Base-by-base conservation (phyloP, 2,888 invertebrate genomes). In the Mellilla xanthometata region DNA sequence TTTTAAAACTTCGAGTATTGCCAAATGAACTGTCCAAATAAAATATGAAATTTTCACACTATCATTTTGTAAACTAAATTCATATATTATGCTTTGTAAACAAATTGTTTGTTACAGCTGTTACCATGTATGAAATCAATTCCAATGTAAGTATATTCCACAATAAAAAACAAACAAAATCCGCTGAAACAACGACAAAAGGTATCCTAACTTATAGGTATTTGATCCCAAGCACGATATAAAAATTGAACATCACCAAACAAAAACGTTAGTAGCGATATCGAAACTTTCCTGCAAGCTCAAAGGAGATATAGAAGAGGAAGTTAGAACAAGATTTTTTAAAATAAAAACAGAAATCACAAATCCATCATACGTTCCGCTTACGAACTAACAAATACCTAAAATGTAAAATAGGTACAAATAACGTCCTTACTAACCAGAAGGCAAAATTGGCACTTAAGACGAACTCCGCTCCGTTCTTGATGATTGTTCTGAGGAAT, bases 361-460 rank as follows among this genome's bases (percentile, higher is more conserved):
- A 77, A 70, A 75, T 72, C 67, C 69, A 71, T 81, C 76, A 84
- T 68, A 79, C 76, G 62, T 52, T 79, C 78, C 81, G 78, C 87
- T 87, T 88, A 87, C 84, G 78, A 68, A 83, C 88, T 87, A 87
- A 72, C 65, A 79, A 68, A 81, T 87, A 87, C 84, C 86, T 88
- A 84, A 85, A 76, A 69, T 81, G 81, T 85, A 88, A 67, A 65
- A 83, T 87, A 87, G 87, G 86, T 89, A 86, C 73, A 84, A 87
- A 86, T 68, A 86, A 85, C 79, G 86, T 88, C 85, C 89, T 87
- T 77, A 89, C 82, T 79, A 87, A 80, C 84, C 84, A 86, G 84
- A 90, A 90, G 90, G 90, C 90, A 90, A 90, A 84, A 89, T 90
- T 90, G 90, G 90, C 90, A 90, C 90, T 89, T 85, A 82, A 72